Conservation (phyloP, 2,113 vertebrate genomes). For the Oxygymnocypris stewartii region DNA sequence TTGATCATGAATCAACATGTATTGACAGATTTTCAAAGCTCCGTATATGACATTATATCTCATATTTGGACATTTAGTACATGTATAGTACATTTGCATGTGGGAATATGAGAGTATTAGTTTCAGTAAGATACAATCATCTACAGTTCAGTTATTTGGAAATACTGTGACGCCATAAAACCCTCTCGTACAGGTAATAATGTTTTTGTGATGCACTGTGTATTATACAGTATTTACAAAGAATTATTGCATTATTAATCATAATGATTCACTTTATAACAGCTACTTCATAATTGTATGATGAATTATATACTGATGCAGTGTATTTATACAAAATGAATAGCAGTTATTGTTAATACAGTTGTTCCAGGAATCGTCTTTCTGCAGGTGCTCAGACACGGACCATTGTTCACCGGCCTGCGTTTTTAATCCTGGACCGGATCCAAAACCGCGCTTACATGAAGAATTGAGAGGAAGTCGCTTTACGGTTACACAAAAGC, state of each 20-base stretch:
- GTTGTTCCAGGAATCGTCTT: background rate
- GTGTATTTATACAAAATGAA: background rate
- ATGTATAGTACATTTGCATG: no score
- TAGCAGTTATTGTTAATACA: background rate
- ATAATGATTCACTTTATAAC: background rate
- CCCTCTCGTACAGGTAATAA: background rate
- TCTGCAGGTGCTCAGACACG: conserved; percentile 22
- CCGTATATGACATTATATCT: no score
- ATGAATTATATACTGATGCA: background rate
- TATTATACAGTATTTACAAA: background rate
- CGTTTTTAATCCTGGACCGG: conserved; percentile 18
- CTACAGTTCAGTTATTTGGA: background rate
- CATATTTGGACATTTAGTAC: no score
- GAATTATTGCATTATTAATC: background rate
- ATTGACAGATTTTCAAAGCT: no score
- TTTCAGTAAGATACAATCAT: background rate
- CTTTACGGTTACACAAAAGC: conserved; percentile 61
- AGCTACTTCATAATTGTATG: background rate
- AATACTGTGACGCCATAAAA: background rate
- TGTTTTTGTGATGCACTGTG: background rate
- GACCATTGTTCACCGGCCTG: conserved; percentile 2
- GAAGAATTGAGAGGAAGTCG: conserved; percentile 54
- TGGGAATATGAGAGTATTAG: background rate
- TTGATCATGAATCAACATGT: no score
- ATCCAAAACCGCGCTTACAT: conserved; percentile 35